Evolutionary conservation across 2,888 invertebrate species (phyloP).

Genomic region (Polyommatus icarus): DNA sequence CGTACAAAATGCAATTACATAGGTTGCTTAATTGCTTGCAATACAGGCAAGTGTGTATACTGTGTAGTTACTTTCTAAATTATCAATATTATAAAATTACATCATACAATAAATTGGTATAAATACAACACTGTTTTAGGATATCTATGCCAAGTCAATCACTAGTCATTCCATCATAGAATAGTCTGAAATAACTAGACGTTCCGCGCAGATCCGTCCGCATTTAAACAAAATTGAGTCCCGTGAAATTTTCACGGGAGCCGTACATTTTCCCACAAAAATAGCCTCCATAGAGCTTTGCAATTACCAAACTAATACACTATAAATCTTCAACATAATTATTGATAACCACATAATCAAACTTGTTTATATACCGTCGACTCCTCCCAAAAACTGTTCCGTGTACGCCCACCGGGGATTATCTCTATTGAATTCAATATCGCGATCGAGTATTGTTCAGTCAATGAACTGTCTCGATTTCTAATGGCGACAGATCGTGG

Average conservation of each 20-base stretch:
- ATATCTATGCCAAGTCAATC: neutral
- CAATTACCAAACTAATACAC: no score
- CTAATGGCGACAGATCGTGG: neutral
- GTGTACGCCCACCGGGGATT: neutral
- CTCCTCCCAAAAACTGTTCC: neutral
- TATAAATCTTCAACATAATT: no score
- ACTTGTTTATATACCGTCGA: neutral
- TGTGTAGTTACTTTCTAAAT: neutral
- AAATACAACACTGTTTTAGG: neutral
- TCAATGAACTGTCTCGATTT: slow-evolving; percentile 27
- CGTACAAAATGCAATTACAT: neutral
- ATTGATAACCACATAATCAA: no score
- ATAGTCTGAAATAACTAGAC: neutral
- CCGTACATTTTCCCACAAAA: no score
- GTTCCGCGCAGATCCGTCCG: neutral
- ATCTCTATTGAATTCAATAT: neutral
- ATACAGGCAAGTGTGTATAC: neutral
- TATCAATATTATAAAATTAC: neutral
- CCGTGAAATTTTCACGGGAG: no score
- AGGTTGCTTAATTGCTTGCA: neutral
- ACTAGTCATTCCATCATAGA: neutral
- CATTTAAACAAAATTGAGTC: no score
- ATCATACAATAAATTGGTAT: neutral
- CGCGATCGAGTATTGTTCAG: slow-evolving; percentile 7
- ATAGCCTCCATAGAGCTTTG: no score